Conservation (phyloP, 1,140 invertebrate species). For the Nebria ingens region DNA sequence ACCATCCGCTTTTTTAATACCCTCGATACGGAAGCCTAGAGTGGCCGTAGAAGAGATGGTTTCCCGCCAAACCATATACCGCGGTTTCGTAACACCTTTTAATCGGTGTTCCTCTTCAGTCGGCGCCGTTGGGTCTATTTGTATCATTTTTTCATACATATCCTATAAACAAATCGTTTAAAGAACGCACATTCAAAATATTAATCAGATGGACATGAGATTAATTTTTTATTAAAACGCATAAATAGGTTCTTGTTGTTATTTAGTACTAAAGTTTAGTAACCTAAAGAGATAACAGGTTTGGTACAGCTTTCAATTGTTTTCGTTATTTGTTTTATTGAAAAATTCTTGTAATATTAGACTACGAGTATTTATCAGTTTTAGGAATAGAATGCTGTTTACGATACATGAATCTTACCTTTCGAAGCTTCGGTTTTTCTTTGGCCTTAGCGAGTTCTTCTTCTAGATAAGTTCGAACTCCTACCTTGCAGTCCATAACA, state of each 20-base stretch:
- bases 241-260: too few relatives aligned
- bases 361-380: too few relatives aligned
- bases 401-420: too few relatives aligned
- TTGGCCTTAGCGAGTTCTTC: conserved; percentile 90
- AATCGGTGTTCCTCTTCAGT: conserved; percentile 79
- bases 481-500: conserved; percentile 96
- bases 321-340: too few relatives aligned
- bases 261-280: too few relatives aligned
- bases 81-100: conserved; percentile 86
- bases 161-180: conserved; percentile 47
- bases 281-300: too few relatives aligned
- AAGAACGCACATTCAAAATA: too few relatives aligned
- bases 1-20: conserved; percentile 79
- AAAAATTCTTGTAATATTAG: too few relatives aligned
- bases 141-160: conserved; percentile 98
- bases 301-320: too few relatives aligned
- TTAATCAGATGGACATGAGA: too few relatives aligned
- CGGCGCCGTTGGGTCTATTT: conserved; percentile 83
- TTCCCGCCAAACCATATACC: conserved; percentile 97
- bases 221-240: too few relatives aligned
- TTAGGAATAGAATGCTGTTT: too few relatives aligned
- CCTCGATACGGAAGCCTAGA: conserved; percentile 93
- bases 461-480: conserved; percentile 87
- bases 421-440: conserved; percentile 85
- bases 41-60: conserved; percentile 93